Evolutionary conservation across 2,797 vertebrate species (phyloP), one percentile per base, ranked within the genome.

Genomic region (Gephyroberyx darwinii): DNA sequence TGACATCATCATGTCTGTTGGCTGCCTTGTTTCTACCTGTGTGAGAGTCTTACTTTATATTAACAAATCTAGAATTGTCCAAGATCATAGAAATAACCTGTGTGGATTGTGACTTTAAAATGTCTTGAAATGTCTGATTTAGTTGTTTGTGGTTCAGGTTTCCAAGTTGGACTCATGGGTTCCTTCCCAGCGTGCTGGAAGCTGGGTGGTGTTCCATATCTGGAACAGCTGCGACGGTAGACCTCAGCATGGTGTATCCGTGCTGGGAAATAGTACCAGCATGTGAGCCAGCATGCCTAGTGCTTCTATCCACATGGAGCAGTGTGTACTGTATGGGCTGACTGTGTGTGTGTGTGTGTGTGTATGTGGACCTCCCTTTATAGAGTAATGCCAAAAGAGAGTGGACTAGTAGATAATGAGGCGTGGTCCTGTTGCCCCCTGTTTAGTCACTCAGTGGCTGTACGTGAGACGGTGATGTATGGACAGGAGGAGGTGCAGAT

Each of bases 401-500:
- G 62, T 71, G 53, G 72, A 86, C 82, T 61, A 67, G 77, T 61
- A 76, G 70, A 88, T 86, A 90, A 90, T 90, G 84, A 90, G 75
- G 78, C 78, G 58, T 87, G 87, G 69, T 79, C 68, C 22, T 76
- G 81, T 37, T 60, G 74, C 85, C 83, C 83, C 86, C 87, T 82
- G 86, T 84, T 89, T 73, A 80, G 81, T 78, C 65, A 60, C 82
- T 86, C 80, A 60, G 67, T 74, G 66, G 74, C 71, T 84, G 73
- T 60, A 60, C 81, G 77, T 57, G 71, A 73, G 80, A 68, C 67
- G 77, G 76, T 85, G 75, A 88, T 87, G 79, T 83, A 82, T 80
- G 69, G 81, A 78, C 69, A 62, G 47, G 64, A 66, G 37, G 19
- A 51, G 54, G 69, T 59, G 53, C 61, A 83, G 75, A 87, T 45